A percentile compares a stretch with the other conserved stretches of the same genome.
phyloP scores from a whole-genome alignment of 2,113 vertebrate genomes.

The Sorex araneus region DNA sequence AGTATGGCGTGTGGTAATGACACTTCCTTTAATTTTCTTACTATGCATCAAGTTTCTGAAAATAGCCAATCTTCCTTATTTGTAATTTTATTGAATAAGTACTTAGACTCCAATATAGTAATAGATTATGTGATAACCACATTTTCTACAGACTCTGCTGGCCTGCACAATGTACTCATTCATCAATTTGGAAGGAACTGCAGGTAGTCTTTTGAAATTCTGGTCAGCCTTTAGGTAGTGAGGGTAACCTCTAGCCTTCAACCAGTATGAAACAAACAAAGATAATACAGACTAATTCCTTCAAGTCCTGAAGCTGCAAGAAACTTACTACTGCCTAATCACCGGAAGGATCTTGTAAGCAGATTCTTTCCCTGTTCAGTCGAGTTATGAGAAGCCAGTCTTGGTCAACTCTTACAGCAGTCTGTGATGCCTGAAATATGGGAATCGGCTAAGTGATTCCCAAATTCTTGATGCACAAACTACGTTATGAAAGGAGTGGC shows the following conservation, averaged over 20 bases:
- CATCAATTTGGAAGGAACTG: not conserved
- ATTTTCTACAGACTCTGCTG: too few species aligned
- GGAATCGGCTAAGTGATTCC: not conserved
- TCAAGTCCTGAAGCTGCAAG: not conserved
- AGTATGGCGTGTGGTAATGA: not conserved
- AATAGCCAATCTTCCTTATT: not conserved
- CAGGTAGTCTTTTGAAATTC: not conserved
- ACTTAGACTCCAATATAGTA: not conserved
- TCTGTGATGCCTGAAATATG: not conserved
- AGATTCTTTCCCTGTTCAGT: not conserved
- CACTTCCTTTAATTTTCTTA: not conserved
- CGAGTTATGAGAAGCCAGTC: too few species aligned
- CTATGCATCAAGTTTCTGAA: not conserved
- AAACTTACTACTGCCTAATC: not conserved
- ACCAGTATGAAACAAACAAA: not conserved
- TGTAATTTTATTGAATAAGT: not conserved
- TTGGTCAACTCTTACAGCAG: not conserved
- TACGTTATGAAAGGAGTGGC: not conserved
- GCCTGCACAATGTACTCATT: too few species aligned
- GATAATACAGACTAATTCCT: not conserved
- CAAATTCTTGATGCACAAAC: not conserved
- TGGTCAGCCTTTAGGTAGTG: not conserved
- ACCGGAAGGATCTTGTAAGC: not conserved
- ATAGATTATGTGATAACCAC: not conserved
- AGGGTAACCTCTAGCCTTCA: not conserved